Conservation (phyloP, 2,888 invertebrate genomes). For the Meiosimyza decipiens region DNA sequence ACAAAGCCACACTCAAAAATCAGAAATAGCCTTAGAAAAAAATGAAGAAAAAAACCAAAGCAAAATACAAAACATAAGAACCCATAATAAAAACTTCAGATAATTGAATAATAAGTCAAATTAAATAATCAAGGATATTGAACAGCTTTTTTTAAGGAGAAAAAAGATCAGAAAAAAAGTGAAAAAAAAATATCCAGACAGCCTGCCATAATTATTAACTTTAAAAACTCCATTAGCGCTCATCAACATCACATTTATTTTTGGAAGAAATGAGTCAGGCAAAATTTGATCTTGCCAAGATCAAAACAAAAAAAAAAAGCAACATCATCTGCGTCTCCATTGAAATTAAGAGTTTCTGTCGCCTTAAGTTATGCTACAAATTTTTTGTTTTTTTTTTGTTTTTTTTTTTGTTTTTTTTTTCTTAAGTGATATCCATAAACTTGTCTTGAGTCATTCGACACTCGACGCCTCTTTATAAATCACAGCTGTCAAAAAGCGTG, state of each 20-base stretch:
- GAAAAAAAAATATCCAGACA: background rate
- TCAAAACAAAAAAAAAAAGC: background rate
- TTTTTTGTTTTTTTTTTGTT: background rate
- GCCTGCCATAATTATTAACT: slow-evolving; percentile 15
- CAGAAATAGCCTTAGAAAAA: slow-evolving; percentile 2
- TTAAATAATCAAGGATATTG: background rate
- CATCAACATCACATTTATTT: slow-evolving; percentile 8
- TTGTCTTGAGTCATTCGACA: slow-evolving; percentile 1
- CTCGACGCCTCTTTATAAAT: slow-evolving; percentile 4
- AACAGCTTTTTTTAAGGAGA: background rate
- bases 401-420: background rate
- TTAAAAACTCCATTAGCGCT: slow-evolving; percentile 20
- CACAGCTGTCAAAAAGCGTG: slow-evolving; percentile 18
- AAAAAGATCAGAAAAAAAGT: background rate
- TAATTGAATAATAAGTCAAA: background rate
- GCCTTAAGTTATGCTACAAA: background rate
- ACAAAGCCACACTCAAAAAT: slow-evolving; percentile 2
- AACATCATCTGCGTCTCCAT: background rate
- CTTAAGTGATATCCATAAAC: background rate
- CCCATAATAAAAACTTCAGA: background rate
- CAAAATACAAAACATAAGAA: background rate
- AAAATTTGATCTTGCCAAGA: too few species aligned
- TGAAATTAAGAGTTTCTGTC: background rate
- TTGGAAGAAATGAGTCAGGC: background rate
- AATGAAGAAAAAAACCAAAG: background rate